Evolutionary conservation across 2,113 vertebrate genomes (phyloP).

Genomic region (Corythornis madagascariensis): DNA sequence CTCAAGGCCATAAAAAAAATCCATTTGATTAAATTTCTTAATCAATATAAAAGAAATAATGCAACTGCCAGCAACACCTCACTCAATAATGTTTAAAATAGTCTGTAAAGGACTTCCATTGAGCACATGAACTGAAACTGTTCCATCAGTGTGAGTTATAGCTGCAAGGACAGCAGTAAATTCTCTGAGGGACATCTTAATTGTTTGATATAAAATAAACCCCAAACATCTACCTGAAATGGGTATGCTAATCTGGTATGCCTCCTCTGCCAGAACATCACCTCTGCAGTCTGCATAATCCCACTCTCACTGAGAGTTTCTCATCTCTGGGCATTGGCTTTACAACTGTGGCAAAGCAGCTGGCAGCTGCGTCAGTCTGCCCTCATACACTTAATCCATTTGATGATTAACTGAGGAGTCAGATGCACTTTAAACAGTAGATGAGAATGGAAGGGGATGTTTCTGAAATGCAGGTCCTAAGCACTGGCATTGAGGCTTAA

Average conservation of each 20-base stretch:
- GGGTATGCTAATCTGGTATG: not conserved
- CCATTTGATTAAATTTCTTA: constrained; percentile 36
- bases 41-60: constrained; percentile 50
- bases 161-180: not conserved
- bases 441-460: not conserved
- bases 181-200: not conserved
- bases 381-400: no score
- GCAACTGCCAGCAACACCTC: not conserved
- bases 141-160: not conserved
- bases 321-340: not conserved
- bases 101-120: not conserved
- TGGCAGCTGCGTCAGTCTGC: not conserved
- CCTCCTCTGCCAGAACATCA: not conserved
- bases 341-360: not conserved
- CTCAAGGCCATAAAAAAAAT: constrained; percentile 7
- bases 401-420: not conserved
- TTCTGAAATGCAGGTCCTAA: not conserved
- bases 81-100: not conserved
- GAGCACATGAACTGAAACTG: not conserved
- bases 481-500: not conserved
- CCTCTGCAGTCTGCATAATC: not conserved
- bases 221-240: not conserved
- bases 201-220: not conserved
- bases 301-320: not conserved
- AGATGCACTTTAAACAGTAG: not conserved